These are phyloP conservation scores for Olivierus martensii DNA, from an alignment of 1,140 invertebrate species.

Conservation along the genomic window DNA sequence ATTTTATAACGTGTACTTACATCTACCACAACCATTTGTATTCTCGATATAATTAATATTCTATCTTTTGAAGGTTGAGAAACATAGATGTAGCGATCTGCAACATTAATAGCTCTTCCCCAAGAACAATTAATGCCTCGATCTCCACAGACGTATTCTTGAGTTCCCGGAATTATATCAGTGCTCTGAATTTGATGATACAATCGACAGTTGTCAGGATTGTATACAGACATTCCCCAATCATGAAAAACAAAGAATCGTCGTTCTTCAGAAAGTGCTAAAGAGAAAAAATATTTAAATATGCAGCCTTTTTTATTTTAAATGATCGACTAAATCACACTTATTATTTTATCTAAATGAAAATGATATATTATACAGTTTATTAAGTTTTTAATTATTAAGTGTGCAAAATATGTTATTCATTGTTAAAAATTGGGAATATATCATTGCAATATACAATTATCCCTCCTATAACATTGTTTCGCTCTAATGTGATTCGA, in stretches of 20 bases:
- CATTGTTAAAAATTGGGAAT: no score
- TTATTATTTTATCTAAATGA: no score
- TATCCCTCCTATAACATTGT: no score
- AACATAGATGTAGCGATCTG: constrained; percentile 58
- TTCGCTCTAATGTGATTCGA: no score
- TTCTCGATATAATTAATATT: constrained; percentile 53
- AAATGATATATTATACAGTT: no score
- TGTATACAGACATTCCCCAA: constrained; percentile 58
- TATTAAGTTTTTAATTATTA: no score
- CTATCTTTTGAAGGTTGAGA: constrained; percentile 56
- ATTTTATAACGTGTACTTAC: constrained; percentile 5
- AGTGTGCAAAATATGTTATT: no score
- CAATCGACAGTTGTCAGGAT: constrained; percentile 52
- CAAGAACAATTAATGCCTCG: constrained; percentile 49
- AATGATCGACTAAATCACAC: no score
- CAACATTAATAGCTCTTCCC: constrained; percentile 60
- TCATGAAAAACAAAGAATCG: constrained; percentile 64
- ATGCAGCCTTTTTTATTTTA: no score
- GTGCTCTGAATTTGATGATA: constrained; percentile 56
- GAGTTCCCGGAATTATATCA: constrained; percentile 56
- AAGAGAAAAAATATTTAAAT: no score
- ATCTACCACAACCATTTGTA: constrained; percentile 40
- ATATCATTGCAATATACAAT: no score
- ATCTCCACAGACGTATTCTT: constrained; percentile 56
- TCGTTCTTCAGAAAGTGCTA: constrained; percentile 42